phyloP scores from a whole-genome alignment of 2,113 vertebrate species.

The Nibea coibor region DNA sequence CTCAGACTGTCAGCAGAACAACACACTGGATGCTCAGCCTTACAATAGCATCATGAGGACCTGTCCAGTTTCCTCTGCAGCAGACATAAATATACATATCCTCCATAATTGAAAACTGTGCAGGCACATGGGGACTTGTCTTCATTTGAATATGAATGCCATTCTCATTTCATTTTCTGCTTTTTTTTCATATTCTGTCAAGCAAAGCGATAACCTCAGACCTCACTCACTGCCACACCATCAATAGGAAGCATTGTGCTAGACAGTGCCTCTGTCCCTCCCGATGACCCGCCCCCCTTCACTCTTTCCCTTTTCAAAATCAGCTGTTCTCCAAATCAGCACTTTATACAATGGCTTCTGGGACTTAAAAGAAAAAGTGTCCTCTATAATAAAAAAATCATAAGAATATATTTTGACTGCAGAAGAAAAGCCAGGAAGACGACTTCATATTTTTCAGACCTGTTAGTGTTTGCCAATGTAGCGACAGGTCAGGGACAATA shows the following conservation, averaged over 20 bases:
- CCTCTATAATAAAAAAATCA: not conserved
- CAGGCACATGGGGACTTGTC: conserved; percentile 41
- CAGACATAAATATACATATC: conserved; percentile 61
- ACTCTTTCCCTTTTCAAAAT: conserved; percentile 13
- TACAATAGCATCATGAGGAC: conserved; percentile 33
- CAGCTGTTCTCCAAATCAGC: conserved; percentile 44
- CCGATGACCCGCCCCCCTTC: conserved; percentile 21
- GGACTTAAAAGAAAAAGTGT: conserved; percentile 21
- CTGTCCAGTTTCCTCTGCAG: conserved; percentile 52
- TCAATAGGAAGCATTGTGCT: conserved; percentile 50
- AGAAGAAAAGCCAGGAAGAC: not conserved
- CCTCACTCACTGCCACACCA: conserved; percentile 5
- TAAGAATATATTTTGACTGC: not conserved
- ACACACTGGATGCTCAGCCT: not conserved
- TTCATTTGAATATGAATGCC: conserved; percentile 74
- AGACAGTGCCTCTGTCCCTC: conserved; percentile 32
- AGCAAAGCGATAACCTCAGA: conserved; percentile 60
- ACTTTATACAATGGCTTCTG: conserved; percentile 24
- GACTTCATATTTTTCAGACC: conserved; percentile 5
- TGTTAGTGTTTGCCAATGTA: not conserved
- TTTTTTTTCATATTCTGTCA: conserved; percentile 58
- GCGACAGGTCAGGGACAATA: conserved; percentile 2
- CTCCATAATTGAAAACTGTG: conserved; percentile 66
- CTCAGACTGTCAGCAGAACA: conserved; percentile 39
- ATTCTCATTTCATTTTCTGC: conserved; percentile 61